A percentile compares a stretch with the other conserved stretches of the same genome.
Evolutionary conservation across 2,113 vertebrate genomes (phyloP).

Genomic region (Cairina moschata): DNA sequence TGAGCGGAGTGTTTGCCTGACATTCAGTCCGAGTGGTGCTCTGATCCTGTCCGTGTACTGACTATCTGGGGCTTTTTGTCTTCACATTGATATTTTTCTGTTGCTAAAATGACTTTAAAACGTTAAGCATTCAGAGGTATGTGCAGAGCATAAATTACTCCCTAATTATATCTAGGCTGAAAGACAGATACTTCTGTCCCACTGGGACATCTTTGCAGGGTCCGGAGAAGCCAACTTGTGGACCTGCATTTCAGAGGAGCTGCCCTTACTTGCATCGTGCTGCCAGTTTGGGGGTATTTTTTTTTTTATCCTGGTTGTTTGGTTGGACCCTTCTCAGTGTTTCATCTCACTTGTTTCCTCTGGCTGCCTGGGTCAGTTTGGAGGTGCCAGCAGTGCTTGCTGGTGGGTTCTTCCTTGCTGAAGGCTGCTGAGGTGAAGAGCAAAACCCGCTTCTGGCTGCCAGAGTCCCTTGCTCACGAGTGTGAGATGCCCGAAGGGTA

Average conservation of each 20-base stretch:
- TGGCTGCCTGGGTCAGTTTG: rapidly evolving
- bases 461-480: rapidly evolving
- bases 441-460: not conserved
- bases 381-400: not conserved
- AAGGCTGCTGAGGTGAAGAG: not conserved
- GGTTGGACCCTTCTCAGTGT: not conserved
- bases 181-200: not conserved
- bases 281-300: not conserved
- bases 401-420: not conserved
- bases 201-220: not conserved
- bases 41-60: rapidly evolving
- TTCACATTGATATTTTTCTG: not conserved
- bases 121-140: not conserved
- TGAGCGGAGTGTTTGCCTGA: rapidly evolving
- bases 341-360: not conserved
- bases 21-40: rapidly evolving
- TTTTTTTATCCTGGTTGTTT: not conserved
- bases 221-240: too few species aligned
- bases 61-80: not conserved
- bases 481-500: not conserved
- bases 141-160: not conserved
- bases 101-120: not conserved
- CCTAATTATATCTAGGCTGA: not conserved
- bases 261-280: not conserved
- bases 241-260: too few species aligned